These are phyloP conservation scores for Glaucopsyche alexis DNA, from an alignment of 2,888 invertebrate species.

Conservation along the genomic window DNA sequence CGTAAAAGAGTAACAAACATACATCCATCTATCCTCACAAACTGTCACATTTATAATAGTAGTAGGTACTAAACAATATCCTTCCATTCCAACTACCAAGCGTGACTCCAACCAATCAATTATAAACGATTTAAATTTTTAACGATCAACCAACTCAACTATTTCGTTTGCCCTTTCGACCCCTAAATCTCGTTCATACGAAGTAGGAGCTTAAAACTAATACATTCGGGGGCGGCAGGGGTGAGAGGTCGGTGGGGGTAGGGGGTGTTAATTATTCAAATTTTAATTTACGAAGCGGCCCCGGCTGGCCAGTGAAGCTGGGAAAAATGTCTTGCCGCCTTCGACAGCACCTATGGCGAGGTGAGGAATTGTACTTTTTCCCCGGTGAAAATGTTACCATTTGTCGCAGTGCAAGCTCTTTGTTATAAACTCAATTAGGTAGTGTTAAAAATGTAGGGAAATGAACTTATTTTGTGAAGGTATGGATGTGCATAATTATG, in stretches of 20 bases:
- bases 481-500: not conserved
- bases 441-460: conserved; percentile 20
- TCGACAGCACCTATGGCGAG: conserved; percentile 59
- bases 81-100: no score
- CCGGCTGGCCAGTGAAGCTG: conserved; percentile 56
- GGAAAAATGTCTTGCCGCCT: conserved; percentile 75
- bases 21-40: no score
- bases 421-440: conserved; percentile 27
- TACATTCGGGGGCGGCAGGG: conserved; percentile 59
- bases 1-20: no score
- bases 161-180: conserved; percentile 51
- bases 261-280: conserved; percentile 77
- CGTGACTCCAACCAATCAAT: not conserved
- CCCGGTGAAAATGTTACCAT: conserved; percentile 34
- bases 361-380: conserved; percentile 18
- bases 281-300: conserved; percentile 77
- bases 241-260: conserved; percentile 47
- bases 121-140: not conserved
- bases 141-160: conserved; percentile 53
- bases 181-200: conserved; percentile 69
- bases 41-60: no score
- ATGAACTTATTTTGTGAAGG: not conserved
- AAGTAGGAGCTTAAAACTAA: conserved; percentile 75
- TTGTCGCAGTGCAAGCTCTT: conserved; percentile 31
- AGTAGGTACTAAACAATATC: no score